A percentile compares a stretch with the other conserved stretches of the same genome.
Evolutionary conservation across 2,113 vertebrate genomes (phyloP).

Genomic region (Podarcis raffonei): DNA sequence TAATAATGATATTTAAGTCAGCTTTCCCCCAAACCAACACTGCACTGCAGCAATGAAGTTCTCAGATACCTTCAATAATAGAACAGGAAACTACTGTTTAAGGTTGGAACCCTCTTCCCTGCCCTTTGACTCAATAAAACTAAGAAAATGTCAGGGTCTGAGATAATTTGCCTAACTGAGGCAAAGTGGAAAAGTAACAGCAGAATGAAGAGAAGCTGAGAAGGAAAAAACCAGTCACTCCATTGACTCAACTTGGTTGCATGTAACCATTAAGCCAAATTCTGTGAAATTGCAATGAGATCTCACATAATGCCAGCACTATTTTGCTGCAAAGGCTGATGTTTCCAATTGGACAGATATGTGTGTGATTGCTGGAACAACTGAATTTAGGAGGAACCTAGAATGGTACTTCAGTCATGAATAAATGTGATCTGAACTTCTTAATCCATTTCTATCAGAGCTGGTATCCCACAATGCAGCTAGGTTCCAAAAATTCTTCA

Average conservation of each 20-base stretch:
- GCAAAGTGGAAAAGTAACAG: background rate
- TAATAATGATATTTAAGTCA: background rate
- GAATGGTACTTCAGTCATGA: background rate
- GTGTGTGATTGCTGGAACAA: rapidly evolving
- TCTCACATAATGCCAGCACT: background rate
- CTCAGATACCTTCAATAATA: background rate
- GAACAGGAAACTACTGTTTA: background rate
- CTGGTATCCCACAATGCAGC: background rate
- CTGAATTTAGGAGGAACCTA: background rate
- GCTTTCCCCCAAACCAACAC: background rate
- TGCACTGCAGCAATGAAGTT: background rate
- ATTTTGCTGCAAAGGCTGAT: slow-evolving; percentile 1
- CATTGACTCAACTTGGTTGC: background rate
- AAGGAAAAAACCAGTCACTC: background rate
- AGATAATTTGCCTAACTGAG: background rate
- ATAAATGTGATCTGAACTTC: rapidly evolving
- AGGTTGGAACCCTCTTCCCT: background rate
- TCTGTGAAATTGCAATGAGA: background rate
- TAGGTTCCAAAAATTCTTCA: rapidly evolving
- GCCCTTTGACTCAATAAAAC: background rate
- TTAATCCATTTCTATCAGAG: background rate
- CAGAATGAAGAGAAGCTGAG: background rate
- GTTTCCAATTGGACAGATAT: background rate
- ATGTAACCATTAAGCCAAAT: background rate
- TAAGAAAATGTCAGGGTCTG: background rate